Evolutionary conservation across 2,888 invertebrate genomes (phyloP).

Genomic region (Galerucella calmariensis): DNA sequence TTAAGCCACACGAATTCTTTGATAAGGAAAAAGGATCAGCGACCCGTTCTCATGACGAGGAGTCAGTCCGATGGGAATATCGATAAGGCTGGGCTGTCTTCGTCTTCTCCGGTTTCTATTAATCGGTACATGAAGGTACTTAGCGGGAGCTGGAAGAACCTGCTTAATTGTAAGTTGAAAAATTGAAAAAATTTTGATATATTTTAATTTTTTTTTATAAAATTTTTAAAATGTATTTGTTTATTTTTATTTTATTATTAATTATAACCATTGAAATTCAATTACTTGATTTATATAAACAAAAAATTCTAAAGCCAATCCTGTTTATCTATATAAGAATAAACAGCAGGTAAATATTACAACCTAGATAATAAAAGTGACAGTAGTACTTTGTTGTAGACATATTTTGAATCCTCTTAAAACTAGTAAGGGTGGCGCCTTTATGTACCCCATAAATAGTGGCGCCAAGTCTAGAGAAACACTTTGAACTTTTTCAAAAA

Average conservation of each 20-base stretch:
- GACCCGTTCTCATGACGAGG: slow-evolving; percentile 67
- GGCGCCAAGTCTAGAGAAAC: background rate
- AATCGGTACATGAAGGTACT: slow-evolving; percentile 80
- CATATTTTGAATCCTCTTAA: background rate
- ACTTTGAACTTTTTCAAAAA: too few species aligned
- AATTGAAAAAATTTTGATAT: background rate
- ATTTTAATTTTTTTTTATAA: slow-evolving; percentile 9
- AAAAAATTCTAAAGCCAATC: too few species aligned
- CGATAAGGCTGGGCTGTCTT: slow-evolving; percentile 55
- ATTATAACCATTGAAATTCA: too few species aligned
- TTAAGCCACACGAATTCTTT: slow-evolving; percentile 66
- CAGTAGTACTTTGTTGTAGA: too few species aligned
- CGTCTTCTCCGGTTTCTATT: slow-evolving; percentile 53
- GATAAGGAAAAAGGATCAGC: slow-evolving; percentile 53
- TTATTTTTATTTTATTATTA: too few species aligned
- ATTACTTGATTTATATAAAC: too few species aligned
- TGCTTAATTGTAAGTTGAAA: slow-evolving; percentile 77
- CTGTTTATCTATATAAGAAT: too few species aligned
- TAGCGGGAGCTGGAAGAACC: slow-evolving; percentile 84
- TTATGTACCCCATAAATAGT: background rate
- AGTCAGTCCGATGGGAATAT: slow-evolving; percentile 81
- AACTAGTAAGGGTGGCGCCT: background rate
- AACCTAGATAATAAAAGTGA: background rate
- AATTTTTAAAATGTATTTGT: too few species aligned
- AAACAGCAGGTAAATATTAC: too few species aligned